Evolutionary conservation across 2,113 vertebrate genomes (phyloP).

Genomic region (Taxidea taxus): DNA sequence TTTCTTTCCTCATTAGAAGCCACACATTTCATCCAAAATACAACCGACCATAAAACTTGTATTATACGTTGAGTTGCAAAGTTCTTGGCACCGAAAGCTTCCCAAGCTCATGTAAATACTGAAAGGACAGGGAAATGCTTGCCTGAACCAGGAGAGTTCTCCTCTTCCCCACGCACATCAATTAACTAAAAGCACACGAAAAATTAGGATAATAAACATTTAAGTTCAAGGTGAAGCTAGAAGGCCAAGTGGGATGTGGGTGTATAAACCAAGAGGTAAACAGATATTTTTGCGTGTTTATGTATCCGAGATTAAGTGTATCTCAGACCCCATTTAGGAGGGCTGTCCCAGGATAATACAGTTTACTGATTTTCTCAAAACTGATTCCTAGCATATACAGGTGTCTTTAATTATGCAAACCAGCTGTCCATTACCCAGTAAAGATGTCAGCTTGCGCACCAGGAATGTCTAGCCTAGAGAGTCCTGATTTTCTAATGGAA

Average conservation of each 20-base stretch:
- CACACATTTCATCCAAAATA: not conserved
- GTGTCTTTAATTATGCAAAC: not conserved
- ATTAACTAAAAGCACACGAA: not conserved
- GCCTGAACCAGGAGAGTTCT: not conserved
- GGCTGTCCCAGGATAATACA: not conserved
- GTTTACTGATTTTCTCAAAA: slow-evolving; percentile 10
- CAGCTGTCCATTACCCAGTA: not conserved
- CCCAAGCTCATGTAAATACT: not conserved
- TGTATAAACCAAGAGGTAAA: not conserved
- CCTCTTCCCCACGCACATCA: not conserved
- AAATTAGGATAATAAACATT: not conserved
- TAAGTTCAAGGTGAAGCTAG: not conserved
- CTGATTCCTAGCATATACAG: not conserved
- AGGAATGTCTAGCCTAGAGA: not conserved
- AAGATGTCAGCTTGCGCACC: not conserved
- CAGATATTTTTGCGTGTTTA: not conserved
- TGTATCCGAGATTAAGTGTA: not conserved
- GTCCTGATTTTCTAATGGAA: not conserved
- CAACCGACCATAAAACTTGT: not conserved
- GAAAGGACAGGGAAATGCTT: not conserved
- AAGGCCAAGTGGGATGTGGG: not conserved
- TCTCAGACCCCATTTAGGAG: not conserved
- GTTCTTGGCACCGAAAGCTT: not conserved
- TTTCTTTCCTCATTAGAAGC: not conserved
- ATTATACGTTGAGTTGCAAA: not conserved